These are phyloP conservation scores for Malurus elegans DNA, from an alignment of 2,113 vertebrate species.

Conservation along the genomic window DNA sequence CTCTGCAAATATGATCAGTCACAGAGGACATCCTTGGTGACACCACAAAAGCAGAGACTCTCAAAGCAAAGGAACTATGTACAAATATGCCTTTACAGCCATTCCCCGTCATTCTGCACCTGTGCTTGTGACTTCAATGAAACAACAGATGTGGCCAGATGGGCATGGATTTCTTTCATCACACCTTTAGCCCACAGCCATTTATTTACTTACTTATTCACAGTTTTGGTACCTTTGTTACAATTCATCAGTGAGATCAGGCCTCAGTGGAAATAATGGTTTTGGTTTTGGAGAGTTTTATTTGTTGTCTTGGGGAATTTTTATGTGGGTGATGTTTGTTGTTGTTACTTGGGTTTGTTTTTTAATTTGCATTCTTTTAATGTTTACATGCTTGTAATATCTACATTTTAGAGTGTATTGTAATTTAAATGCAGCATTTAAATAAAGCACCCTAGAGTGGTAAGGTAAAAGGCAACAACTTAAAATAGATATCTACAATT, in stretches of 20 bases:
- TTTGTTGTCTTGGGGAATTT: background rate
- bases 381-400: background rate
- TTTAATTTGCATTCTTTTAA: background rate
- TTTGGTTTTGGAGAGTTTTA: background rate
- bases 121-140: background rate
- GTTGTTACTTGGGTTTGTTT: background rate
- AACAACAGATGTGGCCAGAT: background rate
- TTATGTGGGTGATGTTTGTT: background rate
- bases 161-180: background rate
- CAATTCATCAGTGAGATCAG: background rate
- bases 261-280: background rate
- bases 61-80: background rate
- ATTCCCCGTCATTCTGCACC: background rate
- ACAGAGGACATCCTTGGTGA: background rate
- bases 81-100: background rate
- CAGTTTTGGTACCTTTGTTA: background rate
- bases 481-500: background rate
- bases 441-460: background rate
- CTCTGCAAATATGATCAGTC: background rate
- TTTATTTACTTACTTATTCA: background rate
- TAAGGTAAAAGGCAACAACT: background rate
- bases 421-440: background rate
- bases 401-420: fast-evolving
- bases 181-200: background rate
- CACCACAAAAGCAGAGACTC: background rate